Base-by-base conservation (phyloP, 2,113 vertebrate genomes). In the Pelusios castaneus region DNA sequence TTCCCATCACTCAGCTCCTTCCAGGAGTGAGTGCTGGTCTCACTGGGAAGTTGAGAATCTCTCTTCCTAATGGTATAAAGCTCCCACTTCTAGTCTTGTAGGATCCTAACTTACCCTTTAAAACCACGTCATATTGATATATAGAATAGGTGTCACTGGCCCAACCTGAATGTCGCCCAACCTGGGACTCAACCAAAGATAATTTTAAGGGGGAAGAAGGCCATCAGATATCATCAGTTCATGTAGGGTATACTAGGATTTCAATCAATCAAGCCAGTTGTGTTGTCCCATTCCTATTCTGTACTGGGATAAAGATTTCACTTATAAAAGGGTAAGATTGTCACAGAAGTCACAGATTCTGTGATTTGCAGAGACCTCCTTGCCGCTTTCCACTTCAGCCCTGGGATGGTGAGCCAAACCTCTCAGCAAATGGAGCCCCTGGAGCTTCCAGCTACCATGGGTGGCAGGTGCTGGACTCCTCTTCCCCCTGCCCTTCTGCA, bases 161-260 rank as follows among this genome's bases (percentile, higher is more conserved):
- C 38, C 0, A 0, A 47, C 86, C 52, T 84, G 81, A 29, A 22
- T 0, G 19, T n/a, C n/a, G 67, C 14, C 38, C 0, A 0, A 10
- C 47, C 47, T 47, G 47, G 56, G 38, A 6, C 56, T 87, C 10
- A 16, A 7, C 10, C 55, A n/a, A 55, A 38, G 49, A 70, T 12
- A 3, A 4, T 5, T 45, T 51, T 2, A 27, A 56, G 55, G 13
- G 2, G 52, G 29, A 73, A 17, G 8, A 34, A 76, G 87, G 49
- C 55, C 91, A 58, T 3, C 16, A 10, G 54, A 29, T 19, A 10
- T 41, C 27, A 77, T 9, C 0, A 1, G 8, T 80, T 77, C n/a
- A 5, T 1, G 6, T 3, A 43, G 75, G 6, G 70, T 75, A 88
- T 3, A 51, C 1, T 0, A 1, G 52, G 47, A 34, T 24, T 34